A percentile compares a stretch with the other conserved stretches of the same genome.
Conservation (phyloP, 2,113 vertebrate genomes). For the Charadrius vociferus region DNA sequence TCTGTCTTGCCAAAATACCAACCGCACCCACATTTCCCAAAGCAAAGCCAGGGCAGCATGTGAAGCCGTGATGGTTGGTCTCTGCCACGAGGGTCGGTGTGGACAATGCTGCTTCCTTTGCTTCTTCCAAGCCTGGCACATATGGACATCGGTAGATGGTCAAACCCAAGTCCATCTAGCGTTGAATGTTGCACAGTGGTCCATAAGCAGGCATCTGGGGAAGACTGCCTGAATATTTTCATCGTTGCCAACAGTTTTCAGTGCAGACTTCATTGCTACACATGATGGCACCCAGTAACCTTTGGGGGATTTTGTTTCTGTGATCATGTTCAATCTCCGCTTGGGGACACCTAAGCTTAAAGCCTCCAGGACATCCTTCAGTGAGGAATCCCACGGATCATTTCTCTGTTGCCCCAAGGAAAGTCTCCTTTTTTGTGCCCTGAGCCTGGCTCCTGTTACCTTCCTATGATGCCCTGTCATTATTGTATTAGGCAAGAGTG, state of each 20-base stretch:
- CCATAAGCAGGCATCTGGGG: background rate
- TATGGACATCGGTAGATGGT: background rate
- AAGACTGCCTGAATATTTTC: background rate
- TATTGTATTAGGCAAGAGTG: background rate
- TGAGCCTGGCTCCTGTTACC: background rate
- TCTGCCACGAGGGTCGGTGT: fast-evolving
- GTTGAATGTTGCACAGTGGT: background rate
- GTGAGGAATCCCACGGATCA: background rate
- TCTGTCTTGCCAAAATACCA: background rate
- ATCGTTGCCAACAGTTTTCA: background rate
- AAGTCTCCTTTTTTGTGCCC: background rate
- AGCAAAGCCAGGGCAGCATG: background rate
- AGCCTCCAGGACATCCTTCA: background rate
- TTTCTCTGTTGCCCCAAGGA: background rate
- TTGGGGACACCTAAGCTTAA: background rate
- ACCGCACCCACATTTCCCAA: fast-evolving
- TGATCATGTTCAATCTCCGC: background rate
- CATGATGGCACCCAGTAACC: background rate
- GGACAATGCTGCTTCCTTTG: background rate
- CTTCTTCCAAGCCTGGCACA: background rate
- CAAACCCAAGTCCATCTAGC: background rate
- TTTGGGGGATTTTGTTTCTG: background rate
- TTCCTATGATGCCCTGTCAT: background rate
- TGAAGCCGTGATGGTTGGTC: background rate
- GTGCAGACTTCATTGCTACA: background rate